Evolutionary conservation across 2,888 invertebrate genomes (phyloP).

Genomic region (Campoplex capitator): DNA sequence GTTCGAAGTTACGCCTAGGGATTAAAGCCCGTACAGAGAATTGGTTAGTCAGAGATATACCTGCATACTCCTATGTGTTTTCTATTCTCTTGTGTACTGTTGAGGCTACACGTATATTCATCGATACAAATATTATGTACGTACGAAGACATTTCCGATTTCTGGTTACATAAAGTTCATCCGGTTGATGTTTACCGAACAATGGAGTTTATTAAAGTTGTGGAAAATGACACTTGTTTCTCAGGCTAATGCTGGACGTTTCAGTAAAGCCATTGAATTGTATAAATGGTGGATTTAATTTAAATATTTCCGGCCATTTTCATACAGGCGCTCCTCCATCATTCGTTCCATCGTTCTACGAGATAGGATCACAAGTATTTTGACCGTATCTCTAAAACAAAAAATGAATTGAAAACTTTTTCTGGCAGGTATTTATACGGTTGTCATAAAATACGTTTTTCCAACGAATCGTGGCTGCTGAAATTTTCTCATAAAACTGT

Average conservation of each 20-base stretch:
- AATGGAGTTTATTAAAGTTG: constrained; percentile 16
- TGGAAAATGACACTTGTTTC: constrained; percentile 49
- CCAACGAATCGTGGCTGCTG: neutral
- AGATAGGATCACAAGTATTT: neutral
- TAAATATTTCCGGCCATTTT: constrained; percentile 54
- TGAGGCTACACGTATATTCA: neutral
- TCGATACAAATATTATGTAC: neutral
- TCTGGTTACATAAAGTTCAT: neutral
- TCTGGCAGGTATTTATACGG: neutral
- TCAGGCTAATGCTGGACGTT: constrained; percentile 36
- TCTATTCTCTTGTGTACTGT: constrained; percentile 6
- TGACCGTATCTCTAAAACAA: neutral
- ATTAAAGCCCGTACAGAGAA: constrained; percentile 64
- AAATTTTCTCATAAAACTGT: neutral
- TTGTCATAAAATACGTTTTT: neutral
- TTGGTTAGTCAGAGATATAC: constrained; percentile 34
- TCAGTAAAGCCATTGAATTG: constrained; percentile 55
- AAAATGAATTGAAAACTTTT: neutral
- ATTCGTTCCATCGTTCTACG: neutral
- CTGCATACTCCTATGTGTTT: constrained; percentile 10
- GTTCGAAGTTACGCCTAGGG: constrained; percentile 65
- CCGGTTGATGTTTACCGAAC: neutral
- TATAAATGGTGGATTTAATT: constrained; percentile 40
- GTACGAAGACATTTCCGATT: neutral
- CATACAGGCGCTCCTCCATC: neutral